Evolutionary conservation across 2,113 vertebrate genomes (phyloP).

Genomic region (Aegotheles bennettii): DNA sequence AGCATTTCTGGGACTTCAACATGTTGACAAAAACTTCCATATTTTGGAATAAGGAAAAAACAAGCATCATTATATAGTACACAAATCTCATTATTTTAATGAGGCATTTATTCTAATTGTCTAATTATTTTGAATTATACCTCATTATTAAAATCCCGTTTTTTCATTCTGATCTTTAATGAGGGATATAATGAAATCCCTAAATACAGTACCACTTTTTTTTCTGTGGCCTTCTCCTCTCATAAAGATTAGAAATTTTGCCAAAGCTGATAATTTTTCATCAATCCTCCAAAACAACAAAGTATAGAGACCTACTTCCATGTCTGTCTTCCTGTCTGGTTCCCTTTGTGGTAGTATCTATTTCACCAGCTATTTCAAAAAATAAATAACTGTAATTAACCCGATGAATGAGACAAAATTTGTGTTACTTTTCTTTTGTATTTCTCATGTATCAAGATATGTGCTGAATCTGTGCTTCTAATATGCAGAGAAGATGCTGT

Average conservation of each 20-base stretch:
- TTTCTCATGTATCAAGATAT: neutral
- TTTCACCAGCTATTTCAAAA: neutral
- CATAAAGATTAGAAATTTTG: neutral
- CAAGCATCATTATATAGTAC: neutral
- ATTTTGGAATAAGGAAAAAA: neutral
- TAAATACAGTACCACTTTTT: neutral
- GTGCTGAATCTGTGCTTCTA: neutral
- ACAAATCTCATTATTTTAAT: conserved; percentile 24
- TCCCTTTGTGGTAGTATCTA: neutral
- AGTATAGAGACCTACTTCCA: neutral
- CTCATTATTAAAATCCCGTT: conserved; percentile 28
- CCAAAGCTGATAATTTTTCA: neutral
- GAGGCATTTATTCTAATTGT: conserved; percentile 9
- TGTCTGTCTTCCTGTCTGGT: neutral
- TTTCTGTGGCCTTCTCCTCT: neutral
- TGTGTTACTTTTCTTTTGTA: neutral
- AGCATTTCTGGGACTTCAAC: neutral
- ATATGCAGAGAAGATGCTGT: neutral
- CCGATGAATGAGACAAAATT: neutral
- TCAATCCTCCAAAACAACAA: neutral
- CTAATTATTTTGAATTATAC: conserved; percentile 53
- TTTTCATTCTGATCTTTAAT: conserved; percentile 63
- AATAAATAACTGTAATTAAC: neutral
- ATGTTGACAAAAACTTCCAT: neutral
- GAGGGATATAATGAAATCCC: conserved; percentile 29